These are phyloP conservation scores for Clarias batrachus DNA, from an alignment of 2,113 vertebrate species.

Conservation along the genomic window DNA sequence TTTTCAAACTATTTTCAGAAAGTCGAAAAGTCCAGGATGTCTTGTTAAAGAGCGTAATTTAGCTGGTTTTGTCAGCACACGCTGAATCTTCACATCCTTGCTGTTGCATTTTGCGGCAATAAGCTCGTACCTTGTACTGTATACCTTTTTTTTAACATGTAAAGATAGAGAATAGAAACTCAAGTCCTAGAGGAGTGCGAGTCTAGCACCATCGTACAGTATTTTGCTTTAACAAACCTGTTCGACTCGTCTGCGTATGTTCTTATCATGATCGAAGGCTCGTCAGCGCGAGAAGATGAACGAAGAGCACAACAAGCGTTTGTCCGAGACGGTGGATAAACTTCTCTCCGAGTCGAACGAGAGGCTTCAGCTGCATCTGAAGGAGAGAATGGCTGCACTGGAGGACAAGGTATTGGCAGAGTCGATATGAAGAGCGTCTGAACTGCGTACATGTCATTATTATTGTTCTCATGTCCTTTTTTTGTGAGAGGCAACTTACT, in stretches of 20 bases:
- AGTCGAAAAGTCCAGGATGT: too few relatives aligned
- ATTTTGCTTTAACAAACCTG: background rate
- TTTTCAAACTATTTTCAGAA: background rate
- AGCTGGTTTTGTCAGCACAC: background rate
- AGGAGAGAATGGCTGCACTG: constrained; percentile 94
- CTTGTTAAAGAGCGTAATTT: background rate
- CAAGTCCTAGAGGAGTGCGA: background rate
- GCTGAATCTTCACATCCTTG: background rate
- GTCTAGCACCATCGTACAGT: too few relatives aligned
- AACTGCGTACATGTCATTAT: background rate
- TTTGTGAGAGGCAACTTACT: background rate
- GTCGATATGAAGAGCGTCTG: too few relatives aligned
- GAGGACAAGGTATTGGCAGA: constrained; percentile 86
- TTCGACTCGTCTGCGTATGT: background rate
- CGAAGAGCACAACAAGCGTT: constrained; percentile 94
- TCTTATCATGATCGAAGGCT: constrained; percentile 70
- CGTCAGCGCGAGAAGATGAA: constrained; percentile 98
- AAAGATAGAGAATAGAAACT: background rate
- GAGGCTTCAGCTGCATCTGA: constrained; percentile 94
- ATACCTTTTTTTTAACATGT: background rate
- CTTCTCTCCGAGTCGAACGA: constrained; percentile 96
- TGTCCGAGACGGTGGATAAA: constrained; percentile 96
- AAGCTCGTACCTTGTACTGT: background rate
- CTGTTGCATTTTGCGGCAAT: background rate
- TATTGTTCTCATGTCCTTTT: background rate